phyloP scores from a whole-genome alignment of 2,797 vertebrate genomes.

The Tokudaia muenninki region DNA sequence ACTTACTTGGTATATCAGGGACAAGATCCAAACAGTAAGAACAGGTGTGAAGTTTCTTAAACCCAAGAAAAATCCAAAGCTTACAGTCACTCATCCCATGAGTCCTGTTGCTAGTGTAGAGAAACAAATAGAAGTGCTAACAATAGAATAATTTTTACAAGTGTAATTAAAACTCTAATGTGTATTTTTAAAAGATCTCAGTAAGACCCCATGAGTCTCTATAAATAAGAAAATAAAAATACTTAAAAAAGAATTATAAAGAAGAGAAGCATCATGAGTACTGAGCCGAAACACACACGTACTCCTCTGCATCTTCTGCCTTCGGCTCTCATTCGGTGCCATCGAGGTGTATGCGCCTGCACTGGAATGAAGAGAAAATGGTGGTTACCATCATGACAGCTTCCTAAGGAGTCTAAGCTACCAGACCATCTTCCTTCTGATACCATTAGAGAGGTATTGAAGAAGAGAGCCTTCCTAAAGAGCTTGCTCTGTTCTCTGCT shows the following conservation, averaged over 20 bases:
- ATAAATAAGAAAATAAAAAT: conserved; percentile 65
- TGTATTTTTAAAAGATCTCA: not conserved
- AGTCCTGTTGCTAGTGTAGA: not conserved
- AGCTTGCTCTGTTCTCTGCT: not conserved
- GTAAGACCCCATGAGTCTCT: not conserved
- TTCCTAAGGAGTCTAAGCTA: not conserved
- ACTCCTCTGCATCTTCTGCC: conserved; percentile 89
- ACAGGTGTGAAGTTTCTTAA: not conserved
- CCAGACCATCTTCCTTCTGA: not conserved
- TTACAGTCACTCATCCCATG: not conserved
- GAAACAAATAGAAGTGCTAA: conserved; percentile 52
- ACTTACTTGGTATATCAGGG: not conserved
- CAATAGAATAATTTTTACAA: conserved; percentile 42
- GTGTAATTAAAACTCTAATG: conserved; percentile 39
- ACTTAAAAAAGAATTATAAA: conserved; percentile 11
- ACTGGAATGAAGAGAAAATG: conserved; percentile 85
- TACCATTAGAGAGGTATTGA: not conserved
- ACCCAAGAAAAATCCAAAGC: not conserved
- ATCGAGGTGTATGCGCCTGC: conserved; percentile 87
- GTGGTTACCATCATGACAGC: conserved; percentile 34
- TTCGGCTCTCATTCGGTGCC: conserved; percentile 88
- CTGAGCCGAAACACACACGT: conserved; percentile 80
- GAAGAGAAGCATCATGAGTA: conserved; percentile 22
- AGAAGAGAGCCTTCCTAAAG: not conserved
- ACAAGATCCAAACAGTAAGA: not conserved